Base-by-base conservation (phyloP, 2,113 vertebrate genomes). In the Channa maculata region DNA sequence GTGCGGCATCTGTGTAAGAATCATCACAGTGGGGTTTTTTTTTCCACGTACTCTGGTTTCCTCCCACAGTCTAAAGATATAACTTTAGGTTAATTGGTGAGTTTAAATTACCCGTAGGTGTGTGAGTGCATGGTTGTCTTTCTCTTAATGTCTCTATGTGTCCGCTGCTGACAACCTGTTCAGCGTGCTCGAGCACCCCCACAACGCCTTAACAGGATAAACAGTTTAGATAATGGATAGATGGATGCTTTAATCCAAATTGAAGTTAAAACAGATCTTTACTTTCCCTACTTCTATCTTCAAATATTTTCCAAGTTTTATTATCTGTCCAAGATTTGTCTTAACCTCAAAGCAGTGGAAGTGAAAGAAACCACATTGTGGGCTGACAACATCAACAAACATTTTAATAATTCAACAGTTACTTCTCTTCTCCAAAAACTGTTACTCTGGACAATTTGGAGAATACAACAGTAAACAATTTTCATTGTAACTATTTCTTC, bases 381-480 rank as follows among this genome's bases (percentile, higher is more conserved):
- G 46, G 36, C 65, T 61, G 39, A 49, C 2, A 13, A 36, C 10
- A 55, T 48, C 2, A 43, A 45, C 59, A 75, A 60, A 49, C 9
- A 50, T 39, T 15, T 62, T 13, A 67, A 66, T 63, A 62, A 63
- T 58, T 52, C 33, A 65, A 39, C 52, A 52, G 39, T 13, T 43
- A 38, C 6, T 34, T 64, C 41, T 43, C 37, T 71, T 65, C 24
- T 52, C 49, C 45, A 51, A 12, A 62, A 71, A n/a, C 46, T 36
- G 12, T 66, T 48, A 49, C 52, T 44, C 37, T 24, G 24, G 3
- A 13, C 57, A 48, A 78, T 45, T 58, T 43, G 71, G 14, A 39
- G n/a, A 50, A n/a, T 37, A 45, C 2, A 24, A 43, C 37, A 38
- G 48, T 60, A 8, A 66, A 55, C 55, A 70, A n/a, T 46, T 62